Base-by-base conservation (phyloP, 30 jellyfish, hydroid and myxozoan species). In the Aurelia aurita region DNA sequence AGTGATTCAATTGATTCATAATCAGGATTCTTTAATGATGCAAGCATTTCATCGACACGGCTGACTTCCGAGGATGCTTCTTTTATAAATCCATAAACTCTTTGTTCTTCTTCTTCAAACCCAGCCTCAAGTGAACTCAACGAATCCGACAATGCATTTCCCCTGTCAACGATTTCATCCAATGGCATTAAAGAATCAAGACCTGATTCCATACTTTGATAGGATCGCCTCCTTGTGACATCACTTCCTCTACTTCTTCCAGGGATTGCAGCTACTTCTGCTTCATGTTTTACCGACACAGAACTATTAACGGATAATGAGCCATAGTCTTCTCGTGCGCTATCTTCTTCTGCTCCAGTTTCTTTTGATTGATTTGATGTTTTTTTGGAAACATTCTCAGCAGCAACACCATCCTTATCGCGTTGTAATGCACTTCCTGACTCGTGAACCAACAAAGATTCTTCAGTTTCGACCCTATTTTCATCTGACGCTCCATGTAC, bases 1-100 rank as follows among this genome's bases (percentile, higher is more conserved):
- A 83, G 73, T 71, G 93, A 83, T 70, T 59, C 86, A 8, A 83
- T 70, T 19, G 93, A 83, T 45, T 70, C 70, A 19, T 68, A 54
- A 44, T 69, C 93, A 21, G 66, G 54, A 58, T 59, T n/a, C 67
- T 44, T 23, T 8, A 67, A 39, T 32, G 93, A 83, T 16, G 79
- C 74, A 14, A 83, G 80, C 63, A 83, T 57, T 34, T 58, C 54
- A 43, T 83, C 93, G 2, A 83, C 93, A 20, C 39, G 64, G 43
- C 59, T 31, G 54, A 83, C 27, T 26, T 83, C 93, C 10, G 35
- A 39, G 16, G 93, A 69, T 15, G 93, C 93, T 9, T 83, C 87
- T 16, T 79, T 70, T 31, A 83, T 70, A 72, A 69, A 59, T 6
- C 81, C 67, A 68, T 16, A 74, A 1, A 83, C 58, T 18, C 19